Evolutionary conservation across 2,797 vertebrate species (phyloP), one percentile per base, ranked within the genome.

Genomic region (Lindbergichthys nudifrons): DNA sequence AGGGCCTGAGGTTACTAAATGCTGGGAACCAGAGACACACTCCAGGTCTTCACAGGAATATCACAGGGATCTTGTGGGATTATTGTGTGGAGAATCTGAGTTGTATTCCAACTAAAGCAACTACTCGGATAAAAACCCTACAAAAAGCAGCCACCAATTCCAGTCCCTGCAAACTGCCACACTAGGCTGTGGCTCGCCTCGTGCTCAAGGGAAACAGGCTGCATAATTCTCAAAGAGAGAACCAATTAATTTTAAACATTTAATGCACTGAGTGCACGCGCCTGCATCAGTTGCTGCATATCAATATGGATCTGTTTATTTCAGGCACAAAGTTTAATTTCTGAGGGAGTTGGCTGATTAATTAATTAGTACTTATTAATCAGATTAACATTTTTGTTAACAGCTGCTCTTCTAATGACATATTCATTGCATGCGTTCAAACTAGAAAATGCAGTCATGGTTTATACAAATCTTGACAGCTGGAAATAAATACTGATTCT

Each of bases 301-400:
- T 80, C 68, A 77, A 42, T 64, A n/a, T 58, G 68, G 23, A 65
- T 78, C 65, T 47, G 76, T 82, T 79, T 82, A 67, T 82, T 67
- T 78, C 59, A 32, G 16, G 57, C 45, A 60, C 64, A 75, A 83
- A 87, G 64, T 86, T 80, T 65, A 13, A 83, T 80, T 85, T 79
- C 56, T 50, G 12, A 46, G 39, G 47, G 39, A 52, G 65, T n/a
- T n/a, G 39, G 26, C 5, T 80, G 80, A 86, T 89, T 89, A 67
- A 91, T 87, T 89, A 67, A 88, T 92, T 80, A 87, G 39, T 52
- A 62, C 50, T 77, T 71, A 88, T 87, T 90, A 83, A 91, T 85
- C 80, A 77, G 72, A 82, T 84, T 74, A 78, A 70, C 75, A 54
- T 76, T 82, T 75, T 21, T 65, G 32, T 23, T 62, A 87, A 81